Evolutionary conservation across 2,888 invertebrate genomes (phyloP).

Genomic region (Crocallis elinguaria): DNA sequence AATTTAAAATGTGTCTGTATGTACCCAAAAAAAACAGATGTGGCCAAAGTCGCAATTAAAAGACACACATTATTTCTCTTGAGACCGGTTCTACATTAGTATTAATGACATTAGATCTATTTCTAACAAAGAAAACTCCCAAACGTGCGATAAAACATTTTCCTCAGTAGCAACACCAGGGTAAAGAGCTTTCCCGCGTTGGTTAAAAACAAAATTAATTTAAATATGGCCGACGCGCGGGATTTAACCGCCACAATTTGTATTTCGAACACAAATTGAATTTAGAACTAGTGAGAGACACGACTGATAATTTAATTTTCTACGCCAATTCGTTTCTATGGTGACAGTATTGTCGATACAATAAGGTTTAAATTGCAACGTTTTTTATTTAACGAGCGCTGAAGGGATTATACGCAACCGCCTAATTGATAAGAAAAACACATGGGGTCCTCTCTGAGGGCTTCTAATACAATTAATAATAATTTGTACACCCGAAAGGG

Average conservation of each 20-base stretch:
- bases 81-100: slow-evolving; percentile 33
- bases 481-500: slow-evolving; percentile 62
- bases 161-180: slow-evolving; percentile 58
- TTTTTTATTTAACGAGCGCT: slow-evolving; percentile 42
- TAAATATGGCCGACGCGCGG: slow-evolving; percentile 68
- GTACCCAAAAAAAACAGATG: not conserved
- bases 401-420: slow-evolving; percentile 58
- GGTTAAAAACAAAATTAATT: slow-evolving; percentile 72
- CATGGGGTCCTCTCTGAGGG: slow-evolving; percentile 72
- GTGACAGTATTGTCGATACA: slow-evolving; percentile 45
- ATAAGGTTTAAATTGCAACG: slow-evolving; percentile 48
- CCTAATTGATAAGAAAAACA: slow-evolving; percentile 81
- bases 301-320: slow-evolving; percentile 57
- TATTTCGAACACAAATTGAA: slow-evolving; percentile 73
- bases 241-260: slow-evolving; percentile 71
- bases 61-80: slow-evolving; percentile 22
- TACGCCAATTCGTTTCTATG: slow-evolving; percentile 45
- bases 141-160: slow-evolving; percentile 56
- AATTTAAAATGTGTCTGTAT: not conserved
- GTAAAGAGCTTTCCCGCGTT: slow-evolving; percentile 67
- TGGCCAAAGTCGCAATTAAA: not conserved
- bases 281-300: slow-evolving; percentile 67
- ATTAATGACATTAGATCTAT: slow-evolving; percentile 37
- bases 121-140: slow-evolving; percentile 46
- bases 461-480: slow-evolving; percentile 81